These are phyloP conservation scores for Microcebus murinus DNA, from an alignment of 2,113 vertebrate genomes.

Conservation along the genomic window DNA sequence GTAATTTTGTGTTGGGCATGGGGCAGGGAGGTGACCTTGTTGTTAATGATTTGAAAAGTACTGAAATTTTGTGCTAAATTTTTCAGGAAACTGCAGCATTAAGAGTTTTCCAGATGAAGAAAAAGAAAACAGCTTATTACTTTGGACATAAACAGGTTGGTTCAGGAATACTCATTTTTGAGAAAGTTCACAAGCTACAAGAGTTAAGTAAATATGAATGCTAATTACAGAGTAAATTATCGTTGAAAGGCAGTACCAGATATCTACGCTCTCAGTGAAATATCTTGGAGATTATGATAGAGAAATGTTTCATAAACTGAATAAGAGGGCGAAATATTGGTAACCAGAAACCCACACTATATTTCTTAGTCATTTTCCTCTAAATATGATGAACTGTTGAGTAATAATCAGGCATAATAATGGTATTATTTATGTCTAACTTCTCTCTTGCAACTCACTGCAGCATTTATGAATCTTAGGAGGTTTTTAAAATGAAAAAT, in stretches of 20 bases:
- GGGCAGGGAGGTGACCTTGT: not conserved
- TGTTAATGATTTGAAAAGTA: conserved; percentile 23
- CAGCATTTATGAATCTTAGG: conserved; percentile 55
- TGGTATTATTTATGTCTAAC: conserved; percentile 70
- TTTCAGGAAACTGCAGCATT: not conserved
- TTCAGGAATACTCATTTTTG: conserved; percentile 65
- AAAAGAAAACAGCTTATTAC: not conserved
- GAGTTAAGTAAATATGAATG: conserved; percentile 61
- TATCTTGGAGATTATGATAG: conserved; percentile 62
- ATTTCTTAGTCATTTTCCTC: conserved; percentile 76
- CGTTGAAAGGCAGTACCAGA: conserved; percentile 43
- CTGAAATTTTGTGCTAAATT: not conserved
- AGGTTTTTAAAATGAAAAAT: conserved; percentile 29
- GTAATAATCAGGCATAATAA: conserved; percentile 77
- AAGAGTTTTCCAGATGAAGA: not conserved
- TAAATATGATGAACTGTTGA: conserved; percentile 65
- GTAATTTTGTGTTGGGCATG: not conserved
- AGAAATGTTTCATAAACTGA: conserved; percentile 75
- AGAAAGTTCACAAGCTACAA: conserved; percentile 51
- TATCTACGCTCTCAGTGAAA: conserved; percentile 47
- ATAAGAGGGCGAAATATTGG: conserved; percentile 75
- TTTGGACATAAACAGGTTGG: not conserved
- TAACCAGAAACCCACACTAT: conserved; percentile 76
- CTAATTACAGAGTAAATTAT: conserved; percentile 50
- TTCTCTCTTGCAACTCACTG: conserved; percentile 41